Evolutionary conservation across 2,797 vertebrate genomes (phyloP), one percentile per base, ranked within the genome.

Genomic region (Erethizon dorsatum): DNA sequence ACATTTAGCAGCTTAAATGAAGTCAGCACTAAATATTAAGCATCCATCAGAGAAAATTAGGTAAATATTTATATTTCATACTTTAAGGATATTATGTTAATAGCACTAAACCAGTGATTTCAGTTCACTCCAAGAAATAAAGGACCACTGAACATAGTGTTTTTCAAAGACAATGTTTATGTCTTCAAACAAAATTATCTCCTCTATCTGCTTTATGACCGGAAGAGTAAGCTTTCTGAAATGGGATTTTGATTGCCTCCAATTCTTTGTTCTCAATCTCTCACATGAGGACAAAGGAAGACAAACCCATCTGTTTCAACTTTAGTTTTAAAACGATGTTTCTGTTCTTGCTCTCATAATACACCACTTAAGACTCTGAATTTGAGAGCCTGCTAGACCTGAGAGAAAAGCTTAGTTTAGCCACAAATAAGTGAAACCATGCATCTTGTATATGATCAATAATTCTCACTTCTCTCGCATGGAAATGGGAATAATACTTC

Each of bases 1-100:
- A 92, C 45, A 88, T 96, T 97, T 90, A 94, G 50, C 73, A 75
- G 56, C 9, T 59, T 90, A 80, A 88, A 85, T 88, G 33, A 13
- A 85, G 90, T 83, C 5, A 83, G 17, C 47, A 63, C 45, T 90
- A 94, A 94, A 88, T 94, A 94, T 45, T 92, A 79, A 93, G 56
- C 75, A 83, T 67, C 83, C 31, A 45, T 85, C 65, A 92, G 95
- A 92, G 50, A 69, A 82, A 67, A 82, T 78, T 88, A 94, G 75
- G 88, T 88, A 92, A 94, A 92, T 93, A 92, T 95, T 94, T 92
- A 28, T 69, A 91, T 56, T 88, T 91, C 61, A 79, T 41, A 57
- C 5, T 94, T 69, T 50, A 84, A 94, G 31, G 83, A 57, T 90
- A 59, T 87, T 52, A 33, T 50, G 18, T 56, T 88, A 88, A 83